A percentile compares a stretch with the other conserved stretches of the same genome.
Evolutionary conservation across 2,888 invertebrate species (phyloP).

Genomic region (Athalia rosae): DNA sequence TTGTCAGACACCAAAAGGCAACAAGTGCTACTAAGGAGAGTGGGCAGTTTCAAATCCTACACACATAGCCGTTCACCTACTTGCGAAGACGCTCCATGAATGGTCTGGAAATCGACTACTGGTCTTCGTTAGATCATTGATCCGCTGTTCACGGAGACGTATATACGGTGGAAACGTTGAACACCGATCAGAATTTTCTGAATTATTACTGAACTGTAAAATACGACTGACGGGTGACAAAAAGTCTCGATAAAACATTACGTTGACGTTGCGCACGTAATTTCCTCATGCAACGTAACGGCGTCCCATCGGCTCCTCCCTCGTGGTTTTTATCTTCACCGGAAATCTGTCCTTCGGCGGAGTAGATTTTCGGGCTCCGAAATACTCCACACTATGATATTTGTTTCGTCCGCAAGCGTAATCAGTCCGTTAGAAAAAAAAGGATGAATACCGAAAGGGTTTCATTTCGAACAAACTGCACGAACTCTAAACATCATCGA

Average conservation of each 20-base stretch:
- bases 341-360: conserved; percentile 23
- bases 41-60: too few relatives aligned
- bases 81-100: conserved; percentile 29
- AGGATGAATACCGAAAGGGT: conserved; percentile 17
- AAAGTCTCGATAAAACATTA: too few relatives aligned
- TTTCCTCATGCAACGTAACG: background rate
- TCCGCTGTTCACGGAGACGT: too few relatives aligned
- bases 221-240: too few relatives aligned
- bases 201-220: too few relatives aligned
- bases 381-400: background rate
- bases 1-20: too few relatives aligned
- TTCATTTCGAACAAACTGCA: background rate
- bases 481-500: background rate
- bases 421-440: background rate
- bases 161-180: too few relatives aligned
- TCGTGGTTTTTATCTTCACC: background rate
- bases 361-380: background rate
- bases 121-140: too few relatives aligned
- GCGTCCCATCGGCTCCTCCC: background rate
- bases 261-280: too few relatives aligned
- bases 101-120: background rate
- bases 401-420: background rate
- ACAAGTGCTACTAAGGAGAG: too few relatives aligned
- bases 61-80: conserved; percentile 15
- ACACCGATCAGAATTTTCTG: too few relatives aligned